These are phyloP conservation scores for Periophthalmodon schlosseri DNA, from an alignment of 2,113 vertebrate species.

Conservation along the genomic window DNA sequence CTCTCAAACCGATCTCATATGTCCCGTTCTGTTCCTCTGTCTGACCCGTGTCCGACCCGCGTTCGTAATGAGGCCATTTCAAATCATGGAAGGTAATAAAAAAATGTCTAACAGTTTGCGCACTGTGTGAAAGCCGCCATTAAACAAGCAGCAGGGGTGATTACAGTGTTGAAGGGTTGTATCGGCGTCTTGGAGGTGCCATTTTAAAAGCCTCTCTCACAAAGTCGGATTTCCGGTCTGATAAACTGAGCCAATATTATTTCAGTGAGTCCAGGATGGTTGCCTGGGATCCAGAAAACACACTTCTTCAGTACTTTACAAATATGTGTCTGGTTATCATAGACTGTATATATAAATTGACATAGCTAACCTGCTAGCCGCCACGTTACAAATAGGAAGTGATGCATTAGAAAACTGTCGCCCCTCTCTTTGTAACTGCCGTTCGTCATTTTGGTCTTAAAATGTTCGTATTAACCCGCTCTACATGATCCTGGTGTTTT, in stretches of 20 bases:
- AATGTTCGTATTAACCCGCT: no score
- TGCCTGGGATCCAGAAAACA: no score
- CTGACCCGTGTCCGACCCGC: slow-evolving; percentile 21
- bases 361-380: no score
- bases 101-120: neutral
- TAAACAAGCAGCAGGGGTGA: neutral
- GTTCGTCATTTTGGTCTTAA: no score
- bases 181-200: slow-evolving; percentile 8
- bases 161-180: slow-evolving; percentile 34
- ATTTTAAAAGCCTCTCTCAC: slow-evolving; percentile 7
- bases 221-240: slow-evolving; percentile 55
- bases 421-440: no score
- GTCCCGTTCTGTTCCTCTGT: neutral
- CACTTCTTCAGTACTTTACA: no score
- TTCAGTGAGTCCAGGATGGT: neutral
- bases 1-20: slow-evolving; percentile 1
- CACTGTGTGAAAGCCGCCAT: neutral
- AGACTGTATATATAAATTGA: no score
- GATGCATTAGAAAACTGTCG: no score
- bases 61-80: slow-evolving; percentile 25
- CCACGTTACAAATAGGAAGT: no score
- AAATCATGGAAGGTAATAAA: neutral
- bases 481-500: no score
- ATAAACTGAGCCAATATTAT: slow-evolving; percentile 42
- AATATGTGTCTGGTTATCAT: no score